Evolutionary conservation across 2,113 vertebrate genomes (phyloP), one percentile per base, ranked within the genome.

Genomic region (Chaenogobius annularis): DNA sequence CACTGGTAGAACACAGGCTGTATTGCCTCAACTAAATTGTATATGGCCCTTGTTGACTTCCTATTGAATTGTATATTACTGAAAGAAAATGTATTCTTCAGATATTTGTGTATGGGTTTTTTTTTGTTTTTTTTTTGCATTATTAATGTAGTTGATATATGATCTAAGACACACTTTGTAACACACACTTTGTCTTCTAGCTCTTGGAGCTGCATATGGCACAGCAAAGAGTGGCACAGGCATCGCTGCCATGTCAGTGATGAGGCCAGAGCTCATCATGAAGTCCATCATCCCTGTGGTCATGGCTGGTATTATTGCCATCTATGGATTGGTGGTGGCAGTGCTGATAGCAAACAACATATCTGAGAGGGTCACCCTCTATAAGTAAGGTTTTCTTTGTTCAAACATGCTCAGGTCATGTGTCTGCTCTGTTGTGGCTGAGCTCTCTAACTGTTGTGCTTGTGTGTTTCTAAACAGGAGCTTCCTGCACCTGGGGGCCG

Each of bases 211-310:
- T 1, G 98, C 98, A 0, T 99, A 99, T 81, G 98, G 98, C 64
- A 99, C 98, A 0, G 97, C 98, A 8, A 99, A 99, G 92, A 99
- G 98, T 8, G 98, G 98, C 75, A 99, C 97, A 0, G 98, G 98
- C 64, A 98, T 99, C 7, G 97, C 97, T 7, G 98, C 98, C 86
- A 99, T 99, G 98, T 99, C 98, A 0, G 98, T 99, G 89, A 99
- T 99, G 98, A 91, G 98, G 90, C 98, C 98, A 62, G 98, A 99
- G 91, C 93, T 98, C 90, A 99, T 99, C 92, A 99, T 99, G 97
- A 99, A 97, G 93, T 99, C 98, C 71, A 99, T 99, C 94, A 99
- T 99, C 87, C 98, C 98, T 0, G 98, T 99, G 77, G 98, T 99
- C 91, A 99, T 99, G 98, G 97, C 98, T 0, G 98, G 98, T 75